Conservation (phyloP, 2,888 invertebrate species). For the Ormia ochracea region DNA sequence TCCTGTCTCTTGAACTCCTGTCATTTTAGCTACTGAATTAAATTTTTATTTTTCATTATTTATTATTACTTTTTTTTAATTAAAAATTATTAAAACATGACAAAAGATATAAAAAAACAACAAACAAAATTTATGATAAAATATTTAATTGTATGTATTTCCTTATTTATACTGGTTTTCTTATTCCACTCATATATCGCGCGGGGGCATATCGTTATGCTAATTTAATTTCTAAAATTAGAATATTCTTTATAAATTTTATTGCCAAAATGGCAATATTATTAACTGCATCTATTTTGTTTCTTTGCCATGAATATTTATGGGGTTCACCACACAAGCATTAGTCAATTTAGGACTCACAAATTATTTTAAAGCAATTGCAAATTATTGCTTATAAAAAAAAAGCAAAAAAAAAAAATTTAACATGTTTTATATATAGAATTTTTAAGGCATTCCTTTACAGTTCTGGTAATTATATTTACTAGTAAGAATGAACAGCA, state of each 20-base stretch:
- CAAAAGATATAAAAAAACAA: too few species aligned
- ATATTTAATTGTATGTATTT: not conserved
- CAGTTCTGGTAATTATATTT: not conserved
- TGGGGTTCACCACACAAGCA: not conserved
- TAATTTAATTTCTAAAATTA: not conserved
- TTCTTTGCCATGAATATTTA: not conserved
- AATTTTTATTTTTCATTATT: too few species aligned
- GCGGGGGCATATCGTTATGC: not conserved
- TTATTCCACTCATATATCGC: not conserved
- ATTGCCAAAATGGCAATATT: conserved; percentile 19
- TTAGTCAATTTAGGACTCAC: conserved; percentile 8
- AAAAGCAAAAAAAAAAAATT: not conserved
- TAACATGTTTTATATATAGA: too few species aligned
- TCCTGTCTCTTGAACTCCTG: too few species aligned
- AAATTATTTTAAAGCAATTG: not conserved
- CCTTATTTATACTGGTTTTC: not conserved
- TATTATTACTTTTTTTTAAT: too few species aligned
- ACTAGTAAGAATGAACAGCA: not conserved
- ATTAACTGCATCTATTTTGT: conserved; percentile 16
- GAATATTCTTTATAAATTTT: not conserved
- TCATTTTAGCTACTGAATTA: too few species aligned
- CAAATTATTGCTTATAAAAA: not conserved
- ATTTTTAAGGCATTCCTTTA: conserved; percentile 13
- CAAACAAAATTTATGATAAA: too few species aligned
- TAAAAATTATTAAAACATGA: too few species aligned